Base-by-base conservation (phyloP, 2,797 vertebrate species). In the Phataginus tricuspis region DNA sequence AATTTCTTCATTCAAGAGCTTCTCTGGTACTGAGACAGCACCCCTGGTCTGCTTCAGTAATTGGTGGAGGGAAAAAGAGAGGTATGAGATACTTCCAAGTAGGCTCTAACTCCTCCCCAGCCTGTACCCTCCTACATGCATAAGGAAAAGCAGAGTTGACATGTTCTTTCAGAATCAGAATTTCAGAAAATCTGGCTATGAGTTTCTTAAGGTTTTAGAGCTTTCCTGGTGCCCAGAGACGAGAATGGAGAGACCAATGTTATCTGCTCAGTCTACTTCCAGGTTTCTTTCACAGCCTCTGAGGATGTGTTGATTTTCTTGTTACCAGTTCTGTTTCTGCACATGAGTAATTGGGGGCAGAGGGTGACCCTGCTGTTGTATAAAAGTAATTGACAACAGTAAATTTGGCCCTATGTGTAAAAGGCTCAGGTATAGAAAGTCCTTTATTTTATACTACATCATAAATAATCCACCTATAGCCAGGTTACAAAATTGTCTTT, bases 401-500 rank as follows among this genome's bases (percentile, higher is more conserved):
- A 97, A 95, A 96, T 95, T 94, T 94, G 64, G 77, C 61, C 66
- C 72, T 96, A 94, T 95, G 88, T 97, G 59, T 97, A 39, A 39
- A 39, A 7, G 95, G 86, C 72, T 86, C 66, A 85, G 86, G 82
- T 95, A 79, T 93, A 96, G 69, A 80, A 72, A 96, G 83, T 74
- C 39, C 89, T 93, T 93, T 96, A 95, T 97, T 97, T 97, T 68
- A 78, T 51, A 85, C 74, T 72, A 23, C 29, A 91, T 90, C 63
- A 34, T 97, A 97, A 97, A 97, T 97, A 95, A 95, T 85, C 75
- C 57, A 82, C 86, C 78, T 79, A 78, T 19, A 93, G 74, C 83
- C n/a, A 68, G 79, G 51, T 95, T 85, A 79, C 95, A 34, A 97
- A 97, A 96, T 97, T 96, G 94, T 96, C 92, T 97, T 94, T 96